Base-by-base conservation (phyloP, 2,113 vertebrate species). In the Muntiacus muntjak region DNA sequence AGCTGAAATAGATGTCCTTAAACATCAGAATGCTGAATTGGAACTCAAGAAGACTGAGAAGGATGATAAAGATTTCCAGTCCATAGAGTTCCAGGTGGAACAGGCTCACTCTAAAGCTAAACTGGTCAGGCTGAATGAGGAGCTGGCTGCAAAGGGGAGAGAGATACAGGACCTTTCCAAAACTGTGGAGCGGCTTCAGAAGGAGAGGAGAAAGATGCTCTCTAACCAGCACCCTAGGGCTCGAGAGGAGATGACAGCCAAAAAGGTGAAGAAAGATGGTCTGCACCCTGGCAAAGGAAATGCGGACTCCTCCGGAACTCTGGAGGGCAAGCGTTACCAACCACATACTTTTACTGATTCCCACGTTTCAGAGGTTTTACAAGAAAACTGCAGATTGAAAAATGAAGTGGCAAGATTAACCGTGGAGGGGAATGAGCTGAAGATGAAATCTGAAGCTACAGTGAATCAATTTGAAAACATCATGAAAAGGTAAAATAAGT, bases 111-210 rank as follows among this genome's bases (percentile, higher is more conserved):
- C 98, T 1, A 99, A 99, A 36, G 96, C 98, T 28, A 99, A 98
- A 58, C 94, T 99, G 21, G 98, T 99, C 47, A 99, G 99, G 78
- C 98, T 99, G 57, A 99, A 99, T 87, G 99, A 99, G 84, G 99
- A 99, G 79, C 98, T 99, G 33, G 94, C 98, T 7, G 91, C 98
- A 6, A 99, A 99, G 98, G 99, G 98, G 0, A 99, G 97, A 96
- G 99, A 99, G 94, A 98, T 99, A 94, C 99, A 99, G 96, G 99
- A 99, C 78, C 99, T 99, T 94, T 99, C 98, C 13, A 99, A 99
- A 98, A 99, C 99, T 0, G 99, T 99, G 58, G 99, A 99, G 87
- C 99, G 99, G 11, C 99, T 99, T 97, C 99, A 99, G 93, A 99
- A 98, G 97, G 99, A 99, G 97, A 99, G 99, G 85, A 99, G 98